These are phyloP conservation scores for Stenodema calcarata DNA, from an alignment of 2,888 invertebrate species.

Conservation along the genomic window DNA sequence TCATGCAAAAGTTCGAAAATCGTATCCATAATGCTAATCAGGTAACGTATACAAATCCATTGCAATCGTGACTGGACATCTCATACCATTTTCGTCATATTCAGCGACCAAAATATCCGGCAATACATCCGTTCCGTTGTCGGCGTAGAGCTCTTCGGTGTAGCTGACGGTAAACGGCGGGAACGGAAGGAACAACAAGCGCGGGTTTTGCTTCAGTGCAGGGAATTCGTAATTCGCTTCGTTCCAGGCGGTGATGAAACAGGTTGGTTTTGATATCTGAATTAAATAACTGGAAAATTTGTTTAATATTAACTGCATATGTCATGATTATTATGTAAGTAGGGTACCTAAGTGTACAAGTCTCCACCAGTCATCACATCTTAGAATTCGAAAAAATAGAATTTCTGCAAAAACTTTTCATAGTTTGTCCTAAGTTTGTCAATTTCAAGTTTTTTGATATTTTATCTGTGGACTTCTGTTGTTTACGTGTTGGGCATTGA, in stretches of 20 bases:
- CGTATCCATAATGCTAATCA: too few species aligned
- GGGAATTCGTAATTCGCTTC: slow-evolving; percentile 30
- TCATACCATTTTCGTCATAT: not conserved
- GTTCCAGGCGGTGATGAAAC: slow-evolving; percentile 48
- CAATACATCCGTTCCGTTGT: slow-evolving; percentile 32
- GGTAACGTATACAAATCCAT: too few species aligned
- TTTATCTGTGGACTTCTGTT: too few species aligned
- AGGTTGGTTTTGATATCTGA: slow-evolving; percentile 47
- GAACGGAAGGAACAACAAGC: slow-evolving; percentile 48
- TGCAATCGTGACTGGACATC: too few species aligned
- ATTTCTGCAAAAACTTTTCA: too few species aligned
- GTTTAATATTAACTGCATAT: not conserved
- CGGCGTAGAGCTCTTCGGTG: slow-evolving; percentile 9
- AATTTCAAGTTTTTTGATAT: too few species aligned
- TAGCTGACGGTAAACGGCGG: not conserved
- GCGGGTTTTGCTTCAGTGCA: slow-evolving; percentile 50
- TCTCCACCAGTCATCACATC: too few species aligned
- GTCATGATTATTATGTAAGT: not conserved
- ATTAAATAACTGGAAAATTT: slow-evolving; percentile 49
- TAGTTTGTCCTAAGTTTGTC: too few species aligned
- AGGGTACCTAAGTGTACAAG: too few species aligned
- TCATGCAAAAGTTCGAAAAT: too few species aligned
- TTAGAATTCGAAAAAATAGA: too few species aligned
- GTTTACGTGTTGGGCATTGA: too few species aligned
- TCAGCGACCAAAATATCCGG: slow-evolving; percentile 46